Conservation (phyloP, 2,888 invertebrate species). For the Mimumesa dahlbomi region DNA sequence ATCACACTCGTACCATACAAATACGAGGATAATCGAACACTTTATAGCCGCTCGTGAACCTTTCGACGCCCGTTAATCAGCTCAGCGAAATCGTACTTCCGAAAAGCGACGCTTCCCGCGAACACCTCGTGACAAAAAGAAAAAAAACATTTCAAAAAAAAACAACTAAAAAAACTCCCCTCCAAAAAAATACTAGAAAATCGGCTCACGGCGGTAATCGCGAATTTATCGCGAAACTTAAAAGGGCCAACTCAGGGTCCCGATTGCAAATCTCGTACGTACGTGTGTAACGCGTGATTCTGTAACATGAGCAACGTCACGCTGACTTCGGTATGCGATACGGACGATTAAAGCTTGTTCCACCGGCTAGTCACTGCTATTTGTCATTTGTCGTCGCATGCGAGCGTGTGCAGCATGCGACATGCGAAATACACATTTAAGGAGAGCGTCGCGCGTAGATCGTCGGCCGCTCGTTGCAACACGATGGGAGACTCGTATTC, state of each 20-base stretch:
- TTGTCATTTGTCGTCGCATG: slow-evolving; percentile 47
- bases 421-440: slow-evolving; percentile 54
- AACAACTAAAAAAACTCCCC: no score
- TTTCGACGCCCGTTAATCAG: no score
- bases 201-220: not conserved
- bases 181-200: not conserved
- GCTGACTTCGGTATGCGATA: slow-evolving; percentile 55
- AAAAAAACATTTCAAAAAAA: no score
- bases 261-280: slow-evolving; percentile 31
- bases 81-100: no score
- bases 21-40: no score
- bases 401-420: slow-evolving; percentile 34
- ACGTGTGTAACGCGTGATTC: slow-evolving; percentile 14
- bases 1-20: no score
- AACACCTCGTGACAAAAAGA: no score
- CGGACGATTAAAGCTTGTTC: slow-evolving; percentile 56
- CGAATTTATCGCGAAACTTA: no score
- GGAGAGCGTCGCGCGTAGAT: slow-evolving; percentile 26
- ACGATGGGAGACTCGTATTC: not conserved
- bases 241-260: not conserved
- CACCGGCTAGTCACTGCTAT: slow-evolving; percentile 41
- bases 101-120: no score
- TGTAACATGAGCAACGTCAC: slow-evolving; percentile 49
- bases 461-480: not conserved
- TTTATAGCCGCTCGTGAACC: no score